Percentiles rank a stretch among this genome's conserved stretches.
These are phyloP conservation scores for Branchipolynoe longqiensis DNA, from an alignment of 2,888 invertebrate species.

Conservation along the genomic window DNA sequence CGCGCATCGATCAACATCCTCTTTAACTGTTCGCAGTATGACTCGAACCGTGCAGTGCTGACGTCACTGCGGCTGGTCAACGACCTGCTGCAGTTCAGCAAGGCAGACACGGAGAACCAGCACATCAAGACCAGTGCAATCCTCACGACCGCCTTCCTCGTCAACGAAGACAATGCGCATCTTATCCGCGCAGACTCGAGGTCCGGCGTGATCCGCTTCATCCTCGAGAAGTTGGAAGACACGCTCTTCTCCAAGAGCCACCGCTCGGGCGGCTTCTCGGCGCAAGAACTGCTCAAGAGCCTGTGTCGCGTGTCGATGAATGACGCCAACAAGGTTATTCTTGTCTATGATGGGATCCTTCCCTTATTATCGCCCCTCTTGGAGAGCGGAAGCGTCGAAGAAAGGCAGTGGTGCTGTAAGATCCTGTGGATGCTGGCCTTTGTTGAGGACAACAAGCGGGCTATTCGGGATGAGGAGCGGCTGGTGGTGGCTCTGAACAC, in stretches of 20 bases:
- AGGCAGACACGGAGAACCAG: constrained; percentile 56
- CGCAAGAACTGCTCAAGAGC: constrained; percentile 46
- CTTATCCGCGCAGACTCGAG: constrained; percentile 43
- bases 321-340: constrained; percentile 58
- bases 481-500: constrained; percentile 22
- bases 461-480: constrained; percentile 48
- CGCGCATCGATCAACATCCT: constrained; percentile 56
- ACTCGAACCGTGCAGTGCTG: constrained; percentile 33
- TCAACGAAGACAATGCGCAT: constrained; percentile 57
- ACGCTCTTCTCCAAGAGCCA: constrained; percentile 37
- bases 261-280: constrained; percentile 51
- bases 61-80: constrained; percentile 53
- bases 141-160: constrained; percentile 57
- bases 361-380: constrained; percentile 5
- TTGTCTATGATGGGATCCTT: constrained; percentile 54
- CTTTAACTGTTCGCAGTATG: constrained; percentile 59
- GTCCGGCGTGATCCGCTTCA: constrained; percentile 51
- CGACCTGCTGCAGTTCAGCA: constrained; percentile 58
- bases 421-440: constrained; percentile 54
- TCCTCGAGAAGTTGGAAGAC: constrained; percentile 56
- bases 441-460: constrained; percentile 57
- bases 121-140: constrained; percentile 59
- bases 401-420: constrained; percentile 35
- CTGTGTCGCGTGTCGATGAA: constrained; percentile 56
- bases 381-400: constrained; percentile 10